A percentile compares a stretch with the other conserved stretches of the same genome.
These are phyloP conservation scores for Macrochelys suwanniensis DNA, from an alignment of 2,797 vertebrate genomes.

Conservation along the genomic window DNA sequence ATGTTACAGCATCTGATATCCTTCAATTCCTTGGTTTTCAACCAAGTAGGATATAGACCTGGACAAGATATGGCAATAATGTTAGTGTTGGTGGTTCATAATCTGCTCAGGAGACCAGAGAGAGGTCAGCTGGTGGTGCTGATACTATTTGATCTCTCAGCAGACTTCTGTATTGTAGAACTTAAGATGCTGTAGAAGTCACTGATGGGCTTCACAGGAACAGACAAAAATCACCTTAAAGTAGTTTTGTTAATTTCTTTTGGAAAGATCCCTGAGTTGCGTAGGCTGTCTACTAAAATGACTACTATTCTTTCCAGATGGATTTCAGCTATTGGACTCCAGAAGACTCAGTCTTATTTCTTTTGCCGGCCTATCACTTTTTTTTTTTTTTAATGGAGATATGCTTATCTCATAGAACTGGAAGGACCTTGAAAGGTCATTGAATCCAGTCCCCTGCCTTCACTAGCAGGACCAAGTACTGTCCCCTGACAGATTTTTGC, in stretches of 20 bases:
- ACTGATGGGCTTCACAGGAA: not conserved
- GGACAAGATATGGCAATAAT: not conserved
- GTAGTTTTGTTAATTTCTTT: accelerated
- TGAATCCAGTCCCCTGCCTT: too few species aligned
- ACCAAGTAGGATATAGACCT: not conserved
- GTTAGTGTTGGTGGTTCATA: not conserved
- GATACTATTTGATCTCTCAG: not conserved
- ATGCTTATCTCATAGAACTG: too few species aligned
- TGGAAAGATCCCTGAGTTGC: not conserved
- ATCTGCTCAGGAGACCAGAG: accelerated
- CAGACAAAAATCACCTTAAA: not conserved
- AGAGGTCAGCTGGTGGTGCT: not conserved
- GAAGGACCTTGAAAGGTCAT: too few species aligned
- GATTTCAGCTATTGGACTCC: not conserved
- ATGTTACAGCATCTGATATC: not conserved
- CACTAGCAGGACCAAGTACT: too few species aligned
- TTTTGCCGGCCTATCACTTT: not conserved
- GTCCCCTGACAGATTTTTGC: too few species aligned
- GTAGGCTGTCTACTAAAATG: not conserved
- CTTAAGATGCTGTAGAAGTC: accelerated
- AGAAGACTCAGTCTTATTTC: not conserved
- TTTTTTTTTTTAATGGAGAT: too few species aligned
- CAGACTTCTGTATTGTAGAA: not conserved
- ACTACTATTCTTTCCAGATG: not conserved
- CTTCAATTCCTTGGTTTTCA: not conserved